Evolutionary conservation across 2,888 invertebrate genomes (phyloP).

Genomic region (Lepidocyrtoides sp.): DNA sequence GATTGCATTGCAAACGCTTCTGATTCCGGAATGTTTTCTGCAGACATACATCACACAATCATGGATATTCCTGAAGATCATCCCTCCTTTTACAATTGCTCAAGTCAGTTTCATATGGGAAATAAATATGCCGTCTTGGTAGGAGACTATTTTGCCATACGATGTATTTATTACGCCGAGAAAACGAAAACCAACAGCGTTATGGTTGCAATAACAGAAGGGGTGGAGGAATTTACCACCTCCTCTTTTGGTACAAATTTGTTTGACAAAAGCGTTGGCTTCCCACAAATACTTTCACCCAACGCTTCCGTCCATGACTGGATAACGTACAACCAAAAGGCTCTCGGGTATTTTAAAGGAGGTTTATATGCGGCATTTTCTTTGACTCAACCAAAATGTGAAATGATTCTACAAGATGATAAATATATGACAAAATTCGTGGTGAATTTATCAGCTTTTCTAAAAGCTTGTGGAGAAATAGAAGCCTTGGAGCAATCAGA

Average conservation of each 20-base stretch:
- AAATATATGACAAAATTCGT: constrained; percentile 74
- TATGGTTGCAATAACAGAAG: constrained; percentile 82
- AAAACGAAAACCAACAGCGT: constrained; percentile 82
- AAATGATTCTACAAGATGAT: neutral
- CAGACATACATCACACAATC: constrained; percentile 84
- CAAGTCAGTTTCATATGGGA: constrained; percentile 80
- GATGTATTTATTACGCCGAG: constrained; percentile 83
- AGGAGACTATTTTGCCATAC: constrained; percentile 85
- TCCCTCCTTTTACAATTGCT: constrained; percentile 35
- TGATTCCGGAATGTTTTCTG: constrained; percentile 84
- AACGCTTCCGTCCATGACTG: constrained; percentile 80
- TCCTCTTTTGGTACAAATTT: constrained; percentile 81
- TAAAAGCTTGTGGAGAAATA: constrained; percentile 80
- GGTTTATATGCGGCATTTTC: constrained; percentile 82
- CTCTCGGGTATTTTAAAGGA: constrained; percentile 84
- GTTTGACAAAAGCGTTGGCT: constrained; percentile 76
- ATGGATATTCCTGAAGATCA: constrained; percentile 80
- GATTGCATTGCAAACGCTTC: constrained; percentile 81
- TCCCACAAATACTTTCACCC: constrained; percentile 77
- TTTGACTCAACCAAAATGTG: constrained; percentile 6
- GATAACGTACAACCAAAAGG: constrained; percentile 80
- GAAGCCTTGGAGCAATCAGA: constrained; percentile 74
- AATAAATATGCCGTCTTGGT: constrained; percentile 84
- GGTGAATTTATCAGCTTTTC: constrained; percentile 74
- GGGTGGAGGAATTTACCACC: constrained; percentile 84